phyloP scores from a whole-genome alignment of 2,888 invertebrate species.

The Odontothrips loti region DNA sequence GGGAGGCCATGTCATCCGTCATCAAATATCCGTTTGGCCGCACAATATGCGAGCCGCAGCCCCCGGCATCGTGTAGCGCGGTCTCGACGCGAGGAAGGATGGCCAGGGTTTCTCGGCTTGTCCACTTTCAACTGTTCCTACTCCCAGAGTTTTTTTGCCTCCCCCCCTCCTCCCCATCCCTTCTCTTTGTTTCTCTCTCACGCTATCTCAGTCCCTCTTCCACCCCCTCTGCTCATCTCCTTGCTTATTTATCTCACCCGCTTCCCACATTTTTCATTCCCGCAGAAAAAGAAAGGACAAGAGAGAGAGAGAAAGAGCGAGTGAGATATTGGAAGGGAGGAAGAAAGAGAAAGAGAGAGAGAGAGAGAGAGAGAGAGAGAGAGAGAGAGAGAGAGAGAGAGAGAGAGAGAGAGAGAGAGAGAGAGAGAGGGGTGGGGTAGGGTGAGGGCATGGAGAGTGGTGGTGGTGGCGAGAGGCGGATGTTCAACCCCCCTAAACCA shows the following conservation, averaged over 20 bases:
- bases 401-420: too few relatives aligned
- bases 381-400: neutral
- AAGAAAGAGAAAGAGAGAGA: too few relatives aligned
- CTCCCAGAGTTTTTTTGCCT: neutral
- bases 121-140: neutral
- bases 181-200: neutral
- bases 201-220: neutral
- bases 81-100: neutral
- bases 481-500: neutral
- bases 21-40: constrained; percentile 9
- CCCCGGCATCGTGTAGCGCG: neutral
- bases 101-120: neutral
- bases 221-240: neutral
- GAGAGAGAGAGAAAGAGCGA: too few relatives aligned
- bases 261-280: constrained; percentile 26
- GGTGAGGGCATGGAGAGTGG: neutral
- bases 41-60: neutral
- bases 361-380: neutral
- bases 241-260: constrained; percentile 9
- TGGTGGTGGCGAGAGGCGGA: neutral
- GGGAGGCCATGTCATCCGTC: neutral
- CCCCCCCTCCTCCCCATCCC: neutral
- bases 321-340: too few relatives aligned
- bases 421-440: neutral
- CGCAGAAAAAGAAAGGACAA: neutral